A percentile compares a stretch with the other conserved stretches of the same genome.
Conservation (phyloP, 2,113 vertebrate species). For the Zosterops pallidus region DNA sequence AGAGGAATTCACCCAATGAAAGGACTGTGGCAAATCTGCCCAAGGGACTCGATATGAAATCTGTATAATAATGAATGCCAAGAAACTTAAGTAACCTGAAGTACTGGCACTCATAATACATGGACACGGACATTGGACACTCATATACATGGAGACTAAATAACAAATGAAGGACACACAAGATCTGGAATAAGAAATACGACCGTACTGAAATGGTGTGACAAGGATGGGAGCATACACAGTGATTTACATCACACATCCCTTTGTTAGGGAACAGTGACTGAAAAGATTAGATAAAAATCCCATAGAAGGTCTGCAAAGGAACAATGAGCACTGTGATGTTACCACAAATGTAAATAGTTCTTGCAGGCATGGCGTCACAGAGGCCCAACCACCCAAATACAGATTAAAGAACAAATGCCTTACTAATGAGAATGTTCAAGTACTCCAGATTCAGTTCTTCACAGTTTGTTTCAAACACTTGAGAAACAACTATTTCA, state of each 20-base stretch:
- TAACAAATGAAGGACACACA: background rate
- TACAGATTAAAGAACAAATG: background rate
- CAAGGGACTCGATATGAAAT: background rate
- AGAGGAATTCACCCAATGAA: background rate
- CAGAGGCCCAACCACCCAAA: background rate
- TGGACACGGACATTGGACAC: background rate
- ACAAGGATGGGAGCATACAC: background rate
- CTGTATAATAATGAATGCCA: background rate
- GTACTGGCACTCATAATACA: background rate
- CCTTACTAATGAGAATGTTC: background rate
- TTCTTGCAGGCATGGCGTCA: background rate
- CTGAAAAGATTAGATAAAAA: conserved; percentile 7
- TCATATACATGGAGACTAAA: background rate
- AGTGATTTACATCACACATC: background rate
- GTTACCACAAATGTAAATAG: conserved; percentile 22
- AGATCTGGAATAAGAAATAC: background rate
- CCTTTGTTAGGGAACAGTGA: background rate
- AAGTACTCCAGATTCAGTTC: background rate
- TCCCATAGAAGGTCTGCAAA: background rate
- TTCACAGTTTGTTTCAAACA: background rate
- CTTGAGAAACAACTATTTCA: background rate
- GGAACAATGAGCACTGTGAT: background rate
- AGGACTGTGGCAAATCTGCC: background rate
- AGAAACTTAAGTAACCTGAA: background rate
- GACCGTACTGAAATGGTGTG: background rate